Conservation (phyloP, 2,888 invertebrate species). For the Pseudococcus viburni region DNA sequence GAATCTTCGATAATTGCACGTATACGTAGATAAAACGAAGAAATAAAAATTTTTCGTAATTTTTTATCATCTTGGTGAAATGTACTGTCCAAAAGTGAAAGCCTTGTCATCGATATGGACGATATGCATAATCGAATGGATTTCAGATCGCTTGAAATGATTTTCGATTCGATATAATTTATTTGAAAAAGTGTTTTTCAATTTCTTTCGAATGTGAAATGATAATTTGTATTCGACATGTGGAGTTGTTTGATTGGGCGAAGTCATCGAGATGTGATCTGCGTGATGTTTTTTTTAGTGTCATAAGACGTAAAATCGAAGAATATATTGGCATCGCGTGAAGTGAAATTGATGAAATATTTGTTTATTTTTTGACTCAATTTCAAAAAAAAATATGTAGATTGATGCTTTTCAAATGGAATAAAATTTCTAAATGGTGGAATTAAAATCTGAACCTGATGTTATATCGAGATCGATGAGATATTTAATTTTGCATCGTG, state of each 20-base stretch:
- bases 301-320: background rate
- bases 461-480: too few species aligned
- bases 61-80: conserved; percentile 17
- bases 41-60: background rate
- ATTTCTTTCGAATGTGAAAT: background rate
- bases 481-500: too few species aligned
- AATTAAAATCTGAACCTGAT: too few species aligned
- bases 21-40: background rate
- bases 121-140: background rate
- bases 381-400: too few species aligned
- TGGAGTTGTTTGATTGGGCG: background rate
- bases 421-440: too few species aligned
- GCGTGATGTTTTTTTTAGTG: background rate
- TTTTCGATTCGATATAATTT: background rate
- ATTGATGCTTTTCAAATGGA: too few species aligned
- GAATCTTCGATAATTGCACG: background rate
- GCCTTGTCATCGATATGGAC: background rate
- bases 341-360: too few species aligned
- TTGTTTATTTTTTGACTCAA: too few species aligned
- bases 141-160: background rate
- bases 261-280: background rate
- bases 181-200: background rate
- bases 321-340: too few species aligned
- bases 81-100: conserved; percentile 19
- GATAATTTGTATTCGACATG: background rate